Base-by-base conservation (phyloP, 2,888 invertebrate species). In the Drosophila macrospina region DNA sequence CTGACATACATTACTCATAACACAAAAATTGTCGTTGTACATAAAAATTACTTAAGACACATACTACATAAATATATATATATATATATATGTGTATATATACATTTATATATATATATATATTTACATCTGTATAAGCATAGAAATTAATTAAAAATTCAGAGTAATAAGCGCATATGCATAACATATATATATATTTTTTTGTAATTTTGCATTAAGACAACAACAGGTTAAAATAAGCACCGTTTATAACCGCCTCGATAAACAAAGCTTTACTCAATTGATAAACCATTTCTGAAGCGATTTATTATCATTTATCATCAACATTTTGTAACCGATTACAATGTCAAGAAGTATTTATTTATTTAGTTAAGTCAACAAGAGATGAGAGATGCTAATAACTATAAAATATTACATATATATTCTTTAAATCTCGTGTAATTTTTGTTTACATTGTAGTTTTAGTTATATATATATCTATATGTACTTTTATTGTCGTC, bases 321-420 rank as follows among this genome's bases (percentile, higher is more conserved):
- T 44, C 34, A 24, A 39, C 15, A 32, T 16, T 39, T 34, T 13
- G 16, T 39, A 16, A 20, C 16, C 5, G 39, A 11, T 39, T 2
- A 39, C 39, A 10, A 39, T 20, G 20, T 39, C 16, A 72, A 42
- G 6, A 51, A 73, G 65, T 74, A 74, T 77, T 77, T 74, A 73
- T 78, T 74, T 64, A 54, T 37, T 41, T 24, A 61, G 30, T 44
- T 57, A 37, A 69, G 62, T 57, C 28, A 48, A 37, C 42, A 44
- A 63, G 52, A 69, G 37, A 44, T 52, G 16, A 77, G 37, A 72
- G 74, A 74, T 66, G 78, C 74, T 74, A 78, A 52, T 72, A 77
- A 66, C 39, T 77, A 13, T 77, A 44, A 51, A 55, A 54, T 26
- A 55, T 59, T 30, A 48, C 34, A 55, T 36, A 24, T 41, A 30